Evolutionary conservation across 2,888 invertebrate genomes (phyloP).

Genomic region (Apotomis capreana): DNA sequence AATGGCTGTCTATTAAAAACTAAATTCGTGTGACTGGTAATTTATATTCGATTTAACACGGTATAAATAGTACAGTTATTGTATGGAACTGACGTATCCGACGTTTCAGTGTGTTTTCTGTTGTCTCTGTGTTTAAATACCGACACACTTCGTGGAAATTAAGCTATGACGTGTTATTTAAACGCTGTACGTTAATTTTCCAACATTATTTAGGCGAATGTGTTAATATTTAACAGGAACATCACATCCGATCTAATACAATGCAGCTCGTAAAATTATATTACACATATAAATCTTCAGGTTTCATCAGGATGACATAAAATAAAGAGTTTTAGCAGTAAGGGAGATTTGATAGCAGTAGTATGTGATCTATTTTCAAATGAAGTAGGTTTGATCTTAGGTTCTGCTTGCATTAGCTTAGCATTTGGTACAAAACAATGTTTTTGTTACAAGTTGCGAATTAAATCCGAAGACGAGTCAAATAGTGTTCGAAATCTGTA

Average conservation of each 20-base stretch:
- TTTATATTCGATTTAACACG: neutral
- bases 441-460: no score
- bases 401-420: no score
- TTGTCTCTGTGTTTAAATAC: constrained; percentile 2
- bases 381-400: no score
- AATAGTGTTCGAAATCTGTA: no score
- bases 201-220: constrained; percentile 1
- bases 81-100: constrained; percentile 12
- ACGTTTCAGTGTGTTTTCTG: neutral
- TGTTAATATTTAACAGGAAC: neutral
- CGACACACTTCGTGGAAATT: constrained; percentile 1
- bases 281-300: no score
- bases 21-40: neutral
- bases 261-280: neutral
- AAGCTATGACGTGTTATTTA: neutral
- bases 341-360: no score
- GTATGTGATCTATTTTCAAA: no score
- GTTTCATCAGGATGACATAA: no score
- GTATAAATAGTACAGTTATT: constrained; percentile 7
- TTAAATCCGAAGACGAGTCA: no score
- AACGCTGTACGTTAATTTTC: neutral
- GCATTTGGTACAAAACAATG: no score
- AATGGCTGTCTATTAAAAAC: neutral
- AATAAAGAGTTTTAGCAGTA: no score
- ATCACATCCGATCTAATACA: neutral